Conservation (phyloP, 2,888 invertebrate genomes). For the Cataglyphis rosenhaueri region DNA sequence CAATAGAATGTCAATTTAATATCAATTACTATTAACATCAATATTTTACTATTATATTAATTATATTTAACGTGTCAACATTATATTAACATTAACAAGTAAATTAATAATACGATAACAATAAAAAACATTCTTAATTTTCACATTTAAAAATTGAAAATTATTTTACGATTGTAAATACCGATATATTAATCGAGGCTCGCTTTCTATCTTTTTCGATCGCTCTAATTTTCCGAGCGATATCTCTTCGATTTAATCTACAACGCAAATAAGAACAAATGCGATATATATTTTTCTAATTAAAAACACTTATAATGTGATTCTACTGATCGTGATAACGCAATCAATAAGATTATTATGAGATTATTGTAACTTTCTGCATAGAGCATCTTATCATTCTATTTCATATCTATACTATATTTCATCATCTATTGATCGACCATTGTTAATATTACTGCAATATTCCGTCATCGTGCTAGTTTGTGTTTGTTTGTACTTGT, state of each 20-base stretch:
- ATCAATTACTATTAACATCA: not conserved
- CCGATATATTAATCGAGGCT: not conserved
- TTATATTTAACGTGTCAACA: not conserved
- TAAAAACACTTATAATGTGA: not conserved
- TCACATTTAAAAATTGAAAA: not conserved
- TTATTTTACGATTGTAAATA: not conserved
- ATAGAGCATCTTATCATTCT: not conserved
- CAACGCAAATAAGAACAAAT: not conserved
- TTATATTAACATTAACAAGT: not conserved
- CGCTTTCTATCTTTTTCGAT: not conserved
- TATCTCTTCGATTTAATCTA: not conserved
- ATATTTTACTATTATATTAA: not conserved
- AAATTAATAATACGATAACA: not conserved
- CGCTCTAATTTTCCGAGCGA: not conserved
- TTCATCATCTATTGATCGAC: constrained; percentile 15
- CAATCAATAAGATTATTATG: not conserved
- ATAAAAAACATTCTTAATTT: not conserved
- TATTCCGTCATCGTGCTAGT: constrained; percentile 1
- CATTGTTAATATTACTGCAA: constrained; percentile 24
- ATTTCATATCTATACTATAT: not conserved
- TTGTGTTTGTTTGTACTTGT: constrained; percentile 22
- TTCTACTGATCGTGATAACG: not conserved
- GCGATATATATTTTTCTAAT: not conserved
- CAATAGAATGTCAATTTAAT: not conserved
- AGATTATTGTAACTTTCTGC: not conserved